Evolutionary conservation across 2,888 invertebrate species (phyloP).

Genomic region (Electrophaes corylata): DNA sequence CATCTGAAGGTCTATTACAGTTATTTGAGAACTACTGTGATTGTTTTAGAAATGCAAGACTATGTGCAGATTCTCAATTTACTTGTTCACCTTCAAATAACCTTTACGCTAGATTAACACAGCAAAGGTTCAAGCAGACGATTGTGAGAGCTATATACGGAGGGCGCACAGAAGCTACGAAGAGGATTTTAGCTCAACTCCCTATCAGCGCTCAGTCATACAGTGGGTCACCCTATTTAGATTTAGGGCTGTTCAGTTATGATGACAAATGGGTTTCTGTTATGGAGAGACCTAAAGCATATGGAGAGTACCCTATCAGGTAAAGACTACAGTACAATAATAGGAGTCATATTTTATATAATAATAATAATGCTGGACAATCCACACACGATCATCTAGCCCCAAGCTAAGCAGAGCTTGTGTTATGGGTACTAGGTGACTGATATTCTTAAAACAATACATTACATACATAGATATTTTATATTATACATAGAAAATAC

Average conservation of each 20-base stretch:
- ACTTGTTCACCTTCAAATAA: slow-evolving; percentile 97
- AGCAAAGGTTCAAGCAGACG: slow-evolving; percentile 92
- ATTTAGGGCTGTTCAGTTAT: slow-evolving; percentile 95
- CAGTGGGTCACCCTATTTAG: slow-evolving; percentile 96
- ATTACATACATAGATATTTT: no score
- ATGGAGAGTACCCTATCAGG: slow-evolving; percentile 96
- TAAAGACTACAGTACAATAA: no score
- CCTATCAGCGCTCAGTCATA: slow-evolving; percentile 98
- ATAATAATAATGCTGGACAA: no score
- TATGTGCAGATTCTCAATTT: slow-evolving; percentile 92
- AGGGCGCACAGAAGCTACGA: slow-evolving; percentile 95
- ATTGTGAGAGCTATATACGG: slow-evolving; percentile 95
- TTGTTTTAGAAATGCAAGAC: slow-evolving; percentile 94
- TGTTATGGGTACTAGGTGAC: no score
- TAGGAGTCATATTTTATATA: no score
- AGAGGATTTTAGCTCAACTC: slow-evolving; percentile 93
- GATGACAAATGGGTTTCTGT: slow-evolving; percentile 98
- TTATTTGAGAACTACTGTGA: slow-evolving; percentile 96
- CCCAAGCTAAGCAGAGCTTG: no score
- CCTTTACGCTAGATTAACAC: slow-evolving; percentile 89
- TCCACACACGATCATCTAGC: no score
- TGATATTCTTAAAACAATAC: no score
- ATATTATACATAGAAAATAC: no score
- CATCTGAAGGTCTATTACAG: slow-evolving; percentile 91
- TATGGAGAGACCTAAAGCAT: slow-evolving; percentile 97